Percentiles rank a stretch among this genome's conserved stretches.
phyloP scores from a whole-genome alignment of 2,113 vertebrate species.

The Cebus imitator region DNA sequence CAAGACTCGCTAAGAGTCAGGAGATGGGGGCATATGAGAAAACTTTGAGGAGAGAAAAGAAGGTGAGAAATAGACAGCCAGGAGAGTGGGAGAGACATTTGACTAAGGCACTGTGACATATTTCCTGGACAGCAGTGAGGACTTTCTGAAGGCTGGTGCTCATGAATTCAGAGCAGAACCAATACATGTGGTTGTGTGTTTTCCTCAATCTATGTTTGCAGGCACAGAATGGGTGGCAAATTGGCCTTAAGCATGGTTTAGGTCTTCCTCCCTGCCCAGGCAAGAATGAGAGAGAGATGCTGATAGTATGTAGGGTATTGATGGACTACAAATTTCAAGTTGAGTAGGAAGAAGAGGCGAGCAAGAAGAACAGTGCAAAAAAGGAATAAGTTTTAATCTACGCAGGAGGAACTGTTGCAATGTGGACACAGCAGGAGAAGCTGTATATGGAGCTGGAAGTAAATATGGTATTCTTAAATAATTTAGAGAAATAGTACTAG shows the following conservation, averaged over 20 bases:
- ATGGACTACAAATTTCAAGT: background rate
- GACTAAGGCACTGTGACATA: background rate
- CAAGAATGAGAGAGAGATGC: background rate
- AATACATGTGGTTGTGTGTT: background rate
- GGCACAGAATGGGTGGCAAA: background rate
- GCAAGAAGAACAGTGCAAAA: background rate
- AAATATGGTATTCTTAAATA: background rate
- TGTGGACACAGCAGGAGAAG: background rate
- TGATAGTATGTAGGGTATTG: background rate
- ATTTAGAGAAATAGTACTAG: background rate
- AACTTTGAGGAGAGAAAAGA: background rate
- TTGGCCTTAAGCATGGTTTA: background rate
- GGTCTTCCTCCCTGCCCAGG: background rate
- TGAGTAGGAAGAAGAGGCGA: background rate
- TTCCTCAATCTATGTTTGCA: background rate
- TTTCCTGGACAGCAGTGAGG: background rate
- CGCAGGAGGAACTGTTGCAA: background rate
- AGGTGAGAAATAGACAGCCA: background rate
- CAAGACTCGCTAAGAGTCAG: background rate
- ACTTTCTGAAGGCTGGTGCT: background rate
- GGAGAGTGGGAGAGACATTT: background rate
- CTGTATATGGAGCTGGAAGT: background rate
- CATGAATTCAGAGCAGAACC: background rate
- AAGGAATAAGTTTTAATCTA: background rate
- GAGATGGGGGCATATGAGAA: background rate